Evolutionary conservation across 2,797 vertebrate species (phyloP), one percentile per base, ranked within the genome.

Genomic region (Corythornis leucogaster): DNA sequence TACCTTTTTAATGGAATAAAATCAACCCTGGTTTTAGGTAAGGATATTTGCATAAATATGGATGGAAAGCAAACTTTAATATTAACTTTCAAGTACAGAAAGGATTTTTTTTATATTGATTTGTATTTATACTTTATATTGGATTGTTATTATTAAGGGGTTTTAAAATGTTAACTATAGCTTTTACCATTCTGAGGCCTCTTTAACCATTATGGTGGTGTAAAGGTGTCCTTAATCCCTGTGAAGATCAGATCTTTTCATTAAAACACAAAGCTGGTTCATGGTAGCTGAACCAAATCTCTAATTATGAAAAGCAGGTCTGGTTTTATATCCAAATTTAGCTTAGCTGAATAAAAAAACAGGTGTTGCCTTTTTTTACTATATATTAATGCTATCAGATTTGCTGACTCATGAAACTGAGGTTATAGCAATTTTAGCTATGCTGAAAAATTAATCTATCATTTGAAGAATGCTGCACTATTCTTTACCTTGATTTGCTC

Each of bases 351-450:
- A 94, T 77, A 77, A 87, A 94, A 92, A 25, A 28, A 45, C 77
- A 92, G 91, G 73, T 93, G 86, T 79, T 85, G 31, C 46, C 30
- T 63, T 61, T 63, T 87, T 80, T 80, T 48, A 28, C 55, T 73
- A 62, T 54, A 92, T 80, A 89, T 93, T 85, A 94, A 94, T 71
- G 48, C 68, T 85, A 71, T 51, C 76, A 85, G 58, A 80, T 51
- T 85, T 95, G 93, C 92, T 91, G 91, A 92, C 61, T 94, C 86
- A 96, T 85, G 71, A 92, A 92, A 92, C 50, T 62, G 85, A 92
- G 68, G 9, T 74, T 86, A 54, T 8, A 81, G 57, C 54, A 82
- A 75, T 88, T 93, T 87, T 85, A 82, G 69, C 71, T 85, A 66
- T 46, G 55, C 73, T 94, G 73, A 92, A 89, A 85, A 95, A 94